Percentiles rank a stretch among this genome's conserved stretches.
These are phyloP conservation scores for Pollicipes pollicipes DNA, from an alignment of 1,140 invertebrate genomes.

Conservation along the genomic window DNA sequence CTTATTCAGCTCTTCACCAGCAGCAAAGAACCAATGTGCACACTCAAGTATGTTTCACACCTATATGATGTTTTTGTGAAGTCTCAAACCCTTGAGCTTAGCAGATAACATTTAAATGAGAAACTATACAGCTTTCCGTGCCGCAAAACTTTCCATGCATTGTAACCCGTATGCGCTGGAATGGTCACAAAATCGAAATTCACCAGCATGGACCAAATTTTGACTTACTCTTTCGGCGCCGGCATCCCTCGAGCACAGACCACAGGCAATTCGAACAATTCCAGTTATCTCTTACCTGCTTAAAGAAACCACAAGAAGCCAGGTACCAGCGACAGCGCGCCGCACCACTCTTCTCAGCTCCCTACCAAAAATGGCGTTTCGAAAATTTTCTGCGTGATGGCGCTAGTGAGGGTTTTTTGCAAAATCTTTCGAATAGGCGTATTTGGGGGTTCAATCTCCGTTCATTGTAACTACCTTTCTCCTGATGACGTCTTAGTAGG, in stretches of 20 bases:
- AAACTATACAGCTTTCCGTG: no score
- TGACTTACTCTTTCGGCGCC: background rate
- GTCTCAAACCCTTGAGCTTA: no score
- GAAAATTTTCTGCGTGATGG: constrained; percentile 1
- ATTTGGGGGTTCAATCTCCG: no score
- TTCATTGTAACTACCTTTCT: no score
- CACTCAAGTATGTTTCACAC: no score
- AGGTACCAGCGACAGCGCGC: background rate
- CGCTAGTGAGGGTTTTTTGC: constrained; percentile 1
- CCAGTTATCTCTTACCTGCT: background rate
- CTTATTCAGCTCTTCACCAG: no score
- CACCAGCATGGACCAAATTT: background rate
- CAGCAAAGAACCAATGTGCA: no score
- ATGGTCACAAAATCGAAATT: background rate
- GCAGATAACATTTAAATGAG: no score
- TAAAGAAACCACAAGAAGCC: background rate
- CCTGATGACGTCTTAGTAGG: no score
- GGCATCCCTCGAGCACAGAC: background rate
- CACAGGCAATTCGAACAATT: background rate
- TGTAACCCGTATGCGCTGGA: no score
- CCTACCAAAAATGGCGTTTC: background rate
- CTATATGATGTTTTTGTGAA: no score
- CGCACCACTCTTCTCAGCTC: background rate
- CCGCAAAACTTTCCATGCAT: no score
- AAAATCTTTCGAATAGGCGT: background rate